Conservation (phyloP, 2,797 vertebrate species). For the Gymnoscopelus microlampas region DNA sequence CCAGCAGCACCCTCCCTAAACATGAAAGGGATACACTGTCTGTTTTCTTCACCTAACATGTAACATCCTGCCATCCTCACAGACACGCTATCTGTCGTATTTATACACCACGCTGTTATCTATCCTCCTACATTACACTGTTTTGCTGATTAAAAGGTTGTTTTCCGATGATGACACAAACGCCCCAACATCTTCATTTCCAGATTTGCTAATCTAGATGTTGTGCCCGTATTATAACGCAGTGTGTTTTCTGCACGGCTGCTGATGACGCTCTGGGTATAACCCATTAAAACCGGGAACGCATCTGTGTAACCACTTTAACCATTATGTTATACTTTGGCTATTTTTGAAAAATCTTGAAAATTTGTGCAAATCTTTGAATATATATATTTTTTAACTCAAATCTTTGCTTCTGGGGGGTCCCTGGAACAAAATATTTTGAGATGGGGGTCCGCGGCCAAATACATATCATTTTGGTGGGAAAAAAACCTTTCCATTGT, state of each 20-base stretch:
- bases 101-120: conserved; percentile 28
- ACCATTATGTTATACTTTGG: too few relatives aligned
- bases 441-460: too few relatives aligned
- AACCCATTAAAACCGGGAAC: too few relatives aligned
- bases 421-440: too few relatives aligned
- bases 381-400: too few relatives aligned
- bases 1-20: conserved; percentile 22
- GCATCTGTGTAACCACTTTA: too few relatives aligned
- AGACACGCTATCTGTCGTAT: conserved; percentile 48
- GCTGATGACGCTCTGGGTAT: conserved; percentile 69
- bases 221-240: conserved; percentile 40
- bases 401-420: too few relatives aligned
- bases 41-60: conserved; percentile 67
- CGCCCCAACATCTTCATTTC: conserved; percentile 43
- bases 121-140: conserved; percentile 10
- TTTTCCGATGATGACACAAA: conserved; percentile 43
- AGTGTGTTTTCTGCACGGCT: conserved; percentile 45
- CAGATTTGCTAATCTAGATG: conserved; percentile 46
- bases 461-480: too few relatives aligned
- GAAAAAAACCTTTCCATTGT: too few relatives aligned
- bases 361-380: too few relatives aligned
- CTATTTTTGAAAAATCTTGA: too few relatives aligned
- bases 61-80: conserved; percentile 68
- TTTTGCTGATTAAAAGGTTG: conserved; percentile 48
- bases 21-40: conserved; percentile 61